Evolutionary conservation across 35 echinoderm and acorn worm species (phyloP).

Genomic region (Apostichopus parvimensis): DNA sequence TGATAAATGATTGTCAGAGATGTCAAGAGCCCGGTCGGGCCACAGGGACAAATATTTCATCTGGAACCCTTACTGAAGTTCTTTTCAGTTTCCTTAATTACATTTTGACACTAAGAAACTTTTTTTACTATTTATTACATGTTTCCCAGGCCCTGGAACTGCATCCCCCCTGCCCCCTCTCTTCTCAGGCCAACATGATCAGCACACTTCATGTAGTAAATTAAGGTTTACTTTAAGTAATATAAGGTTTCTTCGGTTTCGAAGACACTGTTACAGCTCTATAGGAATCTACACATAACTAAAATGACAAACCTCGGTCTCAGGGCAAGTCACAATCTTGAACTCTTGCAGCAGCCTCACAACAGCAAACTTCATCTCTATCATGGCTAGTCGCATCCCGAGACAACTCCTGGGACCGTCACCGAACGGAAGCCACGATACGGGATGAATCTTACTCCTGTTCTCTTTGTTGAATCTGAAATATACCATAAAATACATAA

Average conservation of each 20-base stretch:
- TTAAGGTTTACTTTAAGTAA: not conserved
- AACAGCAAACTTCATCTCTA: constrained; percentile 57
- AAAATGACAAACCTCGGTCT: constrained; percentile 47
- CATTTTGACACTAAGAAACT: no score
- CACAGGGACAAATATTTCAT: no score
- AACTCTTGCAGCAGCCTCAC: constrained; percentile 53
- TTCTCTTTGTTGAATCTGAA: not conserved
- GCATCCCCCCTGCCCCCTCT: no score
- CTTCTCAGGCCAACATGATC: no score
- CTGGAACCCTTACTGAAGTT: no score
- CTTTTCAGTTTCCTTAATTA: no score
- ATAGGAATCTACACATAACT: not conserved
- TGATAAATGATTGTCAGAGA: no score
- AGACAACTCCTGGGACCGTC: constrained; percentile 50
- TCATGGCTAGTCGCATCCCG: constrained; percentile 48
- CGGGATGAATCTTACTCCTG: constrained; percentile 36
- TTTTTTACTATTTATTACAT: no score
- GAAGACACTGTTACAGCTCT: not conserved
- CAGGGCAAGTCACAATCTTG: constrained; percentile 40
- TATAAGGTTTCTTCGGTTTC: not conserved
- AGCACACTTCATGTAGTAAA: not conserved
- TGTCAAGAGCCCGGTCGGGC: no score
- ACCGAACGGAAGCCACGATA: constrained; percentile 3
- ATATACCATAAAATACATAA: not conserved
- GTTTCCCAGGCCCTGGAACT: no score